Evolutionary conservation across 2,888 invertebrate species (phyloP).

Genomic region (Shargacucullia verbasci): DNA sequence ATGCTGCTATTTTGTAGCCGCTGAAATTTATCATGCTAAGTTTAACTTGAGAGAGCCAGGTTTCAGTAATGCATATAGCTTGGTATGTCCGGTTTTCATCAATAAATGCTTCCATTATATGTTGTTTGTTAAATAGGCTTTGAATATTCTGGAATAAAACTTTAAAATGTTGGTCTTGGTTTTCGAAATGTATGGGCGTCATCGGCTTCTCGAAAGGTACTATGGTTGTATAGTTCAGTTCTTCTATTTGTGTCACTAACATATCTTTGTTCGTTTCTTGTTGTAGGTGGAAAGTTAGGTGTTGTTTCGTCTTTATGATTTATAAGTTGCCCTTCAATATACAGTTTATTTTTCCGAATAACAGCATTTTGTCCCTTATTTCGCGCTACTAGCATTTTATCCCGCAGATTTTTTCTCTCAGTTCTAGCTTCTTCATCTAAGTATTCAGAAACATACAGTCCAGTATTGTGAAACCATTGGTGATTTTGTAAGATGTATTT

Average conservation of each 20-base stretch:
- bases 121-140: slow-evolving; percentile 17
- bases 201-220: neutral
- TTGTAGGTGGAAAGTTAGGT: neutral
- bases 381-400: slow-evolving; percentile 24
- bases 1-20: slow-evolving; percentile 7
- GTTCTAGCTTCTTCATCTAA: slow-evolving; percentile 7
- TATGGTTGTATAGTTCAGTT: neutral
- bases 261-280: neutral
- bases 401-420: slow-evolving; percentile 7
- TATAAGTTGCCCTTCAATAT: slow-evolving; percentile 9
- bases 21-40: no score
- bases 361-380: slow-evolving; percentile 19
- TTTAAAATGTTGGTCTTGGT: neutral
- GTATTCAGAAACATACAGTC: slow-evolving; percentile 3
- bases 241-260: neutral
- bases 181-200: neutral
- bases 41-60: slow-evolving; percentile 10
- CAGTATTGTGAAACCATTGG: slow-evolving; percentile 6
- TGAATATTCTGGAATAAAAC: no score
- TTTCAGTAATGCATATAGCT: slow-evolving; percentile 16
- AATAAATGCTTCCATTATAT: slow-evolving; percentile 13
- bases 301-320: neutral
- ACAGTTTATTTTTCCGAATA: slow-evolving; percentile 19
- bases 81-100: neutral
- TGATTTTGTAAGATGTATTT: slow-evolving; percentile 14